Evolutionary conservation across 2,113 vertebrate genomes (phyloP).

Genomic region (Chlamydotis undulata): DNA sequence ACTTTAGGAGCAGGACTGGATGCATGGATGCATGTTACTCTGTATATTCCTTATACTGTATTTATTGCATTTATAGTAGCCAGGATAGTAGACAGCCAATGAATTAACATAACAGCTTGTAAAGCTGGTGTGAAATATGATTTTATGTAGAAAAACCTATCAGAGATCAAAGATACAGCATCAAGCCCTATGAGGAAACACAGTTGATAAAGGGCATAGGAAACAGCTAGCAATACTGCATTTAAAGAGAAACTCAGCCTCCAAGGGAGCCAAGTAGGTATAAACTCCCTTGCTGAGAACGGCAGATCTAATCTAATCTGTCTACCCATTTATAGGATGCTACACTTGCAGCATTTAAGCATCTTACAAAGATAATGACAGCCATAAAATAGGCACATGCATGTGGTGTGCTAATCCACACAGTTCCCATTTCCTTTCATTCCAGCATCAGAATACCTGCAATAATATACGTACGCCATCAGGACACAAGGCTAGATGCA

Average conservation of each 20-base stretch:
- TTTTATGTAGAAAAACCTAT: slow-evolving; percentile 42
- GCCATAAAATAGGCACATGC: slow-evolving; percentile 45
- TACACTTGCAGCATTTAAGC: slow-evolving; percentile 50
- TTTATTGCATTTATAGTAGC: slow-evolving; percentile 22
- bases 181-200: slow-evolving; percentile 29
- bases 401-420: slow-evolving; percentile 62
- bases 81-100: slow-evolving; percentile 1
- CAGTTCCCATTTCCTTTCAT: slow-evolving; percentile 16
- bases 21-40: neutral
- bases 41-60: neutral
- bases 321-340: slow-evolving; percentile 41
- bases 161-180: slow-evolving; percentile 51
- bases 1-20: neutral
- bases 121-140: slow-evolving; percentile 43
- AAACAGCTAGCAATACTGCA: slow-evolving; percentile 17
- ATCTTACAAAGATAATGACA: slow-evolving; percentile 63
- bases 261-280: slow-evolving; percentile 58
- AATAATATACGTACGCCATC: neutral
- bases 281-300: slow-evolving; percentile 49
- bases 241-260: slow-evolving; percentile 58
- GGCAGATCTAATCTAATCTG: slow-evolving; percentile 61
- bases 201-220: slow-evolving; percentile 32
- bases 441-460: slow-evolving; percentile 22
- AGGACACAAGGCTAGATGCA: slow-evolving; percentile 5
- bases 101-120: slow-evolving; percentile 44